These are phyloP conservation scores for Isaurus tuberculatus DNA, from an alignment of 92 coral and sea anemone genomes.

Conservation along the genomic window DNA sequence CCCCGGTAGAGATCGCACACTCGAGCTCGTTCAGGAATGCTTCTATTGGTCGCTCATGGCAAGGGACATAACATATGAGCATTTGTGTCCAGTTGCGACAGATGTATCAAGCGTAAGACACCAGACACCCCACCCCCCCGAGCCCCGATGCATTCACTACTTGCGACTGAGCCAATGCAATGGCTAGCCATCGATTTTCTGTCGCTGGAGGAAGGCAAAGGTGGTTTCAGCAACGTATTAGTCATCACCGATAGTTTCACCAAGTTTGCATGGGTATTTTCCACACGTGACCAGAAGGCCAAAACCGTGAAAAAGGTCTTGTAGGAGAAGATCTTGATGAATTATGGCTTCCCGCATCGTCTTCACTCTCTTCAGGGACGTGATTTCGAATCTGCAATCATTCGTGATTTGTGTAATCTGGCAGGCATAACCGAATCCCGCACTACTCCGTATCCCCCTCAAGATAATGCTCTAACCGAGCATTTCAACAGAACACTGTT, in stretches of 20 bases:
- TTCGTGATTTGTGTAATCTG: constrained; percentile 13
- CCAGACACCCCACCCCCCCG: not conserved
- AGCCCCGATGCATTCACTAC: too few relatives aligned
- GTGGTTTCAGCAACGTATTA: too few relatives aligned
- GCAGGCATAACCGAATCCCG: constrained; percentile 38
- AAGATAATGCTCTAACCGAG: constrained; percentile 48
- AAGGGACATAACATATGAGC: too few relatives aligned
- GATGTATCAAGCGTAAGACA: too few relatives aligned
- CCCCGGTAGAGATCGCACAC: too few relatives aligned
- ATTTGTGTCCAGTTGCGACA: too few relatives aligned
- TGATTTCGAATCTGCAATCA: constrained; percentile 42
- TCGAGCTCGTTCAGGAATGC: too few relatives aligned
- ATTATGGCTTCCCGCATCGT: constrained; percentile 13
- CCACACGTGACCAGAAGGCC: constrained; percentile 30
- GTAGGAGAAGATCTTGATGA: constrained; percentile 39
- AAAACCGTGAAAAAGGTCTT: constrained; percentile 7
- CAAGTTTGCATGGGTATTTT: constrained; percentile 48
- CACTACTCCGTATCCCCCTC: constrained; percentile 6
- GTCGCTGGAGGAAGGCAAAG: constrained; percentile 41
- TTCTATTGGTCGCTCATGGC: too few relatives aligned
- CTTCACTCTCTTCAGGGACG: constrained; percentile 38
- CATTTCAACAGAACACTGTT: not conserved
- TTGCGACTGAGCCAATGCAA: constrained; percentile 22
- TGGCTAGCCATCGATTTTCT: constrained; percentile 53
- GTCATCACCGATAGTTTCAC: constrained; percentile 48